Conservation (phyloP, 2,113 vertebrate genomes). For the Etheostoma spectabile region DNA sequence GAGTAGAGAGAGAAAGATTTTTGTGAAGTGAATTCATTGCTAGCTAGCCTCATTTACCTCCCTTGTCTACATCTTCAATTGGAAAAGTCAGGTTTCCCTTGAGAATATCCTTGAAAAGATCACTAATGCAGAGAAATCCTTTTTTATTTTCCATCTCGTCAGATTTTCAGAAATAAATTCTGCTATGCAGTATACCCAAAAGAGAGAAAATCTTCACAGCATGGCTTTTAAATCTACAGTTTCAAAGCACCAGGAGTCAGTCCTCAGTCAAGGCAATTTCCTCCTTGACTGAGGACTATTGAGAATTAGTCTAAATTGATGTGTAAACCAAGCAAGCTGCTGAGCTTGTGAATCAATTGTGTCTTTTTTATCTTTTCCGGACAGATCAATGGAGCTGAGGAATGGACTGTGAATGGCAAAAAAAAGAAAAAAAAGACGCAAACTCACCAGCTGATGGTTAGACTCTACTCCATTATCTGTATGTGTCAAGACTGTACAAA, state of each 20-base stretch:
- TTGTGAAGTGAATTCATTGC: constrained; percentile 37
- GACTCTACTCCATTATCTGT: constrained; percentile 40
- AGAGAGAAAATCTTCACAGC: constrained; percentile 7
- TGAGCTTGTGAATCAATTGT: constrained; percentile 80
- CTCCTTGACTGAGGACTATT: constrained; percentile 50
- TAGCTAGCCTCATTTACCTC: constrained; percentile 11
- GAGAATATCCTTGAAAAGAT: constrained; percentile 16
- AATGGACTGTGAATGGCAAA: constrained; percentile 63
- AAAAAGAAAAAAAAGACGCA: constrained; percentile 18
- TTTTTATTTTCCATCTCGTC: constrained; percentile 12
- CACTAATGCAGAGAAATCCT: neutral
- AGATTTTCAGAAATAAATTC: constrained; percentile 22
- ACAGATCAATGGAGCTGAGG: constrained; percentile 70
- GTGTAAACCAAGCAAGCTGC: constrained; percentile 74
- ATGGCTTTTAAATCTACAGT: neutral
- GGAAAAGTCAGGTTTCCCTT: constrained; percentile 28
- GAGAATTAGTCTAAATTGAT: constrained; percentile 72
- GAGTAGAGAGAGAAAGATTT: constrained; percentile 22
- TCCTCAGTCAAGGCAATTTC: constrained; percentile 52
- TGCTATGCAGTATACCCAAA: neutral
- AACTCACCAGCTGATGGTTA: constrained; percentile 29
- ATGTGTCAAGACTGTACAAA: constrained; percentile 27
- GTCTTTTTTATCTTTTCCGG: constrained; percentile 78
- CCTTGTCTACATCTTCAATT: constrained; percentile 30
- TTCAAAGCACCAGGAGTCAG: constrained; percentile 26